Conservation (phyloP, 2,888 invertebrate species). For the Synergus umbraculus region DNA sequence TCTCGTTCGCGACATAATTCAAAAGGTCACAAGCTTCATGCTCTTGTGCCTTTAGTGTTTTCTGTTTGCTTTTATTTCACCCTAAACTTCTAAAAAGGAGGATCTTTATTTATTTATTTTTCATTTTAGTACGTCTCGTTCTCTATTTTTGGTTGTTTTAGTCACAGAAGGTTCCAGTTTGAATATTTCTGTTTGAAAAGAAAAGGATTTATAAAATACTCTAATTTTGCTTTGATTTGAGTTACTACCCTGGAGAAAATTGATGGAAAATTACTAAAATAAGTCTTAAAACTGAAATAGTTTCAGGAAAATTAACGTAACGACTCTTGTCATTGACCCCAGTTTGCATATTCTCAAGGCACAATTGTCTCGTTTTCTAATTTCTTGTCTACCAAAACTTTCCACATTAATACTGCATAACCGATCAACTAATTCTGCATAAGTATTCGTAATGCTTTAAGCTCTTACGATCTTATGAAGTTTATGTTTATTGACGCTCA, state of each 20-base stretch:
- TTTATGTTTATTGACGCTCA: too few relatives aligned
- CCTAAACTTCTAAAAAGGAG: background rate
- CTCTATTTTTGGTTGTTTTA: too few relatives aligned
- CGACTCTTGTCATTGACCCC: conserved; percentile 35
- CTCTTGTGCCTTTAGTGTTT: background rate
- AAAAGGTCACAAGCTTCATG: background rate
- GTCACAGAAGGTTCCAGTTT: too few relatives aligned
- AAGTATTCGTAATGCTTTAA: background rate
- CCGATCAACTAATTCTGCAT: background rate
- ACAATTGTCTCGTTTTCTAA: conserved; percentile 34
- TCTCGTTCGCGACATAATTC: conserved; percentile 45
- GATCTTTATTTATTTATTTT: background rate
- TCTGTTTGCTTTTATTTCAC: conserved; percentile 1
- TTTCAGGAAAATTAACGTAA: conserved; percentile 43
- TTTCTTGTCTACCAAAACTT: conserved; percentile 32
- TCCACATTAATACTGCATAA: conserved; percentile 4
- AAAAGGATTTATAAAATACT: too few relatives aligned
- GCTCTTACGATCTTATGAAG: too few relatives aligned
- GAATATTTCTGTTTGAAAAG: too few relatives aligned
- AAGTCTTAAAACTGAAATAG: background rate
- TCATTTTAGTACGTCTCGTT: too few relatives aligned
- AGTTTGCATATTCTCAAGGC: conserved; percentile 18
- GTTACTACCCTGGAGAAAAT: too few relatives aligned
- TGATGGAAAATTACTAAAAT: too few relatives aligned
- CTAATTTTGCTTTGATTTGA: too few relatives aligned